Percentiles rank a stretch among this genome's conserved stretches.
These are phyloP conservation scores for Chrysochloris asiatica DNA, from an alignment of 2,113 vertebrate species.

Conservation along the genomic window DNA sequence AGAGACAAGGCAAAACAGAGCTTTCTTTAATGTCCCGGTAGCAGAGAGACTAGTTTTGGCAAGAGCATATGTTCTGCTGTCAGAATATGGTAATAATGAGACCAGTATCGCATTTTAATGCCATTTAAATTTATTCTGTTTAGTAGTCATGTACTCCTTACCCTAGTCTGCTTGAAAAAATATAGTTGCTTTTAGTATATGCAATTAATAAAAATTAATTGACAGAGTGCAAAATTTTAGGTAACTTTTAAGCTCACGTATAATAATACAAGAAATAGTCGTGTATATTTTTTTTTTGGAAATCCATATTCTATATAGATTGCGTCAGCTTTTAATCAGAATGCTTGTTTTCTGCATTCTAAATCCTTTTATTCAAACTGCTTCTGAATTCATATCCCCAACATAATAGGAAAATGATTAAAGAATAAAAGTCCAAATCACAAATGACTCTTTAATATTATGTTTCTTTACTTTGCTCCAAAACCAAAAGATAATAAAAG, in stretches of 20 bases:
- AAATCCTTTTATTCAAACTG: neutral
- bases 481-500: neutral
- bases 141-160: neutral
- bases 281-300: neutral
- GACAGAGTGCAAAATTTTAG: constrained; percentile 30
- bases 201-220: constrained; percentile 20
- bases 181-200: constrained; percentile 5
- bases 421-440: neutral
- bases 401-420: constrained; percentile 15
- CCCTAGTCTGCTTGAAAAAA: neutral
- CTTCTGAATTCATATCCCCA: neutral
- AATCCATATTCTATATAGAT: constrained; percentile 15
- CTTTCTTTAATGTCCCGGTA: neutral
- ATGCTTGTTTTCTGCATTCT: constrained; percentile 35
- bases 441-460: constrained; percentile 18
- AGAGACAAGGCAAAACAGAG: neutral
- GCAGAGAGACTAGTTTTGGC: constrained; percentile 10
- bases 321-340: constrained; percentile 25
- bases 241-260: constrained; percentile 7
- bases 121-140: constrained; percentile 15
- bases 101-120: constrained; percentile 4
- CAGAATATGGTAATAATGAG: neutral
- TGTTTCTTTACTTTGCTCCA: constrained; percentile 24
- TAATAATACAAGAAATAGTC: constrained; percentile 18
- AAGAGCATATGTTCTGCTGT: neutral